Percentiles rank a stretch among this genome's conserved stretches.
Evolutionary conservation across 2,113 vertebrate species (phyloP).

Genomic region (Atrichornis clamosus): DNA sequence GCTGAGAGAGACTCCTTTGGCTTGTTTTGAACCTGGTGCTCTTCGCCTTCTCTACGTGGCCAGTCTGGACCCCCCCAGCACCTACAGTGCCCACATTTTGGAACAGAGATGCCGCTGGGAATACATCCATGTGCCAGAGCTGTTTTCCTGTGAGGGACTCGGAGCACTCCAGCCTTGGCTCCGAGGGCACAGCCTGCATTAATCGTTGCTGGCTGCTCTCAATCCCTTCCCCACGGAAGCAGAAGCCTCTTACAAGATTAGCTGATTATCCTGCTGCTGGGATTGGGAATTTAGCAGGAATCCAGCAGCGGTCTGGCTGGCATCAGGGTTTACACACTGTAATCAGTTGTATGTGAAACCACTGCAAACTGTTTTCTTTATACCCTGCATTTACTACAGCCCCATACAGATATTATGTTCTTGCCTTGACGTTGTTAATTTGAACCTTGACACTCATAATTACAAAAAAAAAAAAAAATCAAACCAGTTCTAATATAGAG

Average conservation of each 20-base stretch:
- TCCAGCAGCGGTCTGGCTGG: background rate
- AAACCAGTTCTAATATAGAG: background rate
- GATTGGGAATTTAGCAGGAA: background rate
- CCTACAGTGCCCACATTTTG: background rate
- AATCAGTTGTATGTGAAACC: background rate
- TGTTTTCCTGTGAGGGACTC: background rate
- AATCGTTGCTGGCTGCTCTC: background rate
- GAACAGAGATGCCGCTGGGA: background rate
- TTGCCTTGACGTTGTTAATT: background rate
- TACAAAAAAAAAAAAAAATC: background rate
- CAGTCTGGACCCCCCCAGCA: background rate
- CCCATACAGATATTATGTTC: background rate
- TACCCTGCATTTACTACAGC: background rate
- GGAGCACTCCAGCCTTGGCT: background rate
- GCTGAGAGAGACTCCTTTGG: accelerated
- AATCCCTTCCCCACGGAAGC: background rate
- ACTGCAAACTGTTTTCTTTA: background rate
- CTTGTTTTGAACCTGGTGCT: background rate
- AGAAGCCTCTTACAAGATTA: background rate
- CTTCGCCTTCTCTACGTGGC: background rate
- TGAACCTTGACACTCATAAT: background rate
- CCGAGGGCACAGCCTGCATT: background rate
- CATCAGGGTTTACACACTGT: background rate
- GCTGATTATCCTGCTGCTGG: background rate
- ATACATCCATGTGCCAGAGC: background rate